Evolutionary conservation across 2,797 vertebrate species (phyloP).

Genomic region (Sciurus carolinensis): DNA sequence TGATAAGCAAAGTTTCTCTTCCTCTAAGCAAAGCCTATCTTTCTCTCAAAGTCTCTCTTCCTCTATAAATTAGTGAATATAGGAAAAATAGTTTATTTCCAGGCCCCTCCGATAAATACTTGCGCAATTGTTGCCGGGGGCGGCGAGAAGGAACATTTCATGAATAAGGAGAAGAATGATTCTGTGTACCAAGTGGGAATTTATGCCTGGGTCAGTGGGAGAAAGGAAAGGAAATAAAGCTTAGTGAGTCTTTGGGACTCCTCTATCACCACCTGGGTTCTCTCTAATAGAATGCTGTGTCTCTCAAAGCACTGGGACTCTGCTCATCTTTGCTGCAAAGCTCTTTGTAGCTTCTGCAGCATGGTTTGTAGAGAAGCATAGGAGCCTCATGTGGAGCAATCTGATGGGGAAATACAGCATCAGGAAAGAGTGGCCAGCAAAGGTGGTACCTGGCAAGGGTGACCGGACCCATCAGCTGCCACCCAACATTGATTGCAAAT

Average conservation of each 20-base stretch:
- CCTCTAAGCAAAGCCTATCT: no score
- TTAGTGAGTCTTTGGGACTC: background rate
- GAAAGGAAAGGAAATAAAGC: background rate
- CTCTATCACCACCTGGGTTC: background rate
- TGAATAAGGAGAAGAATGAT: background rate
- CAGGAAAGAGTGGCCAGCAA: background rate
- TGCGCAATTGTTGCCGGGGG: no score
- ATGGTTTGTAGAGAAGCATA: background rate
- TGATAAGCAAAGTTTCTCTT: no score
- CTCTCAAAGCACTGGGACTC: background rate
- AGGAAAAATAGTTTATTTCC: no score
- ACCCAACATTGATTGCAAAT: background rate
- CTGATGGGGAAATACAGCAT: fast-evolving
- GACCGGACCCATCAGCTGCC: background rate
- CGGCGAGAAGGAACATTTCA: background rate
- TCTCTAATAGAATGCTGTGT: background rate
- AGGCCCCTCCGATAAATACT: no score
- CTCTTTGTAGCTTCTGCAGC: no score
- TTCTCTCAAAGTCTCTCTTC: no score
- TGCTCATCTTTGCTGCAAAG: background rate
- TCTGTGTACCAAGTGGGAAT: background rate
- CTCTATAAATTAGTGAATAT: no score
- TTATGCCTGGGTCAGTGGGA: background rate
- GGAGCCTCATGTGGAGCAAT: fast-evolving
- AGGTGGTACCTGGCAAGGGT: no score